Conservation (phyloP, 2,888 invertebrate species). For the Pseudococcus viburni region DNA sequence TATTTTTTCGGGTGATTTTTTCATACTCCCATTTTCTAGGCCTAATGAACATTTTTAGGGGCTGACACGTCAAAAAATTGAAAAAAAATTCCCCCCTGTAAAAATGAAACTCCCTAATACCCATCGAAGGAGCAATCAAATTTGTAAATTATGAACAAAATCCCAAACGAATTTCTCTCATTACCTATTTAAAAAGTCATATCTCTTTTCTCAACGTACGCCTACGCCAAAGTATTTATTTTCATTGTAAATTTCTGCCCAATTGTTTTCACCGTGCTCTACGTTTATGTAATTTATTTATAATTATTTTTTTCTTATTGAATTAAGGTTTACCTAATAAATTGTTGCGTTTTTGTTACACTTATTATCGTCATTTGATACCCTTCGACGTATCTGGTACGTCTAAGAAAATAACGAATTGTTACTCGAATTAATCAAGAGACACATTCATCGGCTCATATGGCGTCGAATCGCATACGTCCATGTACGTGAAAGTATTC, state of each 20-base stretch:
- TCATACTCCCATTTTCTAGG: no score
- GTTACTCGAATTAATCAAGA: neutral
- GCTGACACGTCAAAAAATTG: no score
- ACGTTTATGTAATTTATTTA: conserved; percentile 37
- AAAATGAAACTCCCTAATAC: no score
- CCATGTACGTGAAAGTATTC: no score
- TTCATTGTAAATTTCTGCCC: neutral
- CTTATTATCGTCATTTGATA: conserved; percentile 11
- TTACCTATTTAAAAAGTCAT: neutral
- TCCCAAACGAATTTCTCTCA: neutral
- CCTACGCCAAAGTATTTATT: neutral
- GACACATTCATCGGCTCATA: no score
- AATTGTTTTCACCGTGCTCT: neutral
- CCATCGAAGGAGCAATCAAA: neutral
- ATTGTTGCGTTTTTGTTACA: conserved; percentile 33
- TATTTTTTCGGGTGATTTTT: no score
- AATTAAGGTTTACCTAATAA: conserved; percentile 19
- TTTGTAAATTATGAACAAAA: neutral
- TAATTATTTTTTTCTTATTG: conserved; percentile 17
- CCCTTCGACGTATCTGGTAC: neutral
- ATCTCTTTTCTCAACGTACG: neutral
- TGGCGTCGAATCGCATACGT: no score
- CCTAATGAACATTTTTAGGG: no score
- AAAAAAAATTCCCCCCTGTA: no score
- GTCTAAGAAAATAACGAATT: neutral